Base-by-base conservation (phyloP, 1,140 invertebrate species). In the Tribolium madens region DNA sequence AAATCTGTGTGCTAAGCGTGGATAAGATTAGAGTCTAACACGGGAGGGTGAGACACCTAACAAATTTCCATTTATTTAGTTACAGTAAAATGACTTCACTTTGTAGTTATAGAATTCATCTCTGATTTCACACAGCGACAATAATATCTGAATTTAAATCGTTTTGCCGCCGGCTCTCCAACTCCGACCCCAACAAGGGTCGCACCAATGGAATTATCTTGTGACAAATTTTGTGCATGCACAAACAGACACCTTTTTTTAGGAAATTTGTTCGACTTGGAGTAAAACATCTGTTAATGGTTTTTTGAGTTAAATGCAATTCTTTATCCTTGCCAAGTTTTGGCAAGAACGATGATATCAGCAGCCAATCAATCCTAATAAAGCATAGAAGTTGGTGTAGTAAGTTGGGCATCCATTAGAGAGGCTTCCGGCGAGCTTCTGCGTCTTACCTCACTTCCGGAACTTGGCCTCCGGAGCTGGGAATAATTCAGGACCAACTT, bases 401-500 rank as follows among this genome's bases (percentile, higher is more conserved):
- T 78, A 81, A 82, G 76, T 82, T 81, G 77, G 80, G 78, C 82
- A 83, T 84, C 83, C 83, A 84, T 84, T 84, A 84, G 82, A 80
- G 73, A 79, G 76, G 82, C 82, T 83, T 83, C 82, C 82, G 82
- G 82, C 76, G 79, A 80, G 78, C 79, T 80, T 76, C 79, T 78
- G 80, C 82, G 83, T 84, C 83, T 84, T 84, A 83, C 82, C 81
- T 81, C 81, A 81, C 81, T 82, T 82, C 82, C 80, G 82, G 81
- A 83, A 83, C 82, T 83, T 80, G 81, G 82, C 80, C 81, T 78
- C 79, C 81, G 80, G 80, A 82, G 81, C 78, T 79, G 78, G 77
- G 81, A 84, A 84, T 85, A 85, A 84, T 85, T 85, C 84, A 85
- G 77, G 73, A 79, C 81, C 81, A 85, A 85, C 83, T 85, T 85